phyloP scores from a whole-genome alignment of 2,113 vertebrate species.

The Saimiri boliviensis region DNA sequence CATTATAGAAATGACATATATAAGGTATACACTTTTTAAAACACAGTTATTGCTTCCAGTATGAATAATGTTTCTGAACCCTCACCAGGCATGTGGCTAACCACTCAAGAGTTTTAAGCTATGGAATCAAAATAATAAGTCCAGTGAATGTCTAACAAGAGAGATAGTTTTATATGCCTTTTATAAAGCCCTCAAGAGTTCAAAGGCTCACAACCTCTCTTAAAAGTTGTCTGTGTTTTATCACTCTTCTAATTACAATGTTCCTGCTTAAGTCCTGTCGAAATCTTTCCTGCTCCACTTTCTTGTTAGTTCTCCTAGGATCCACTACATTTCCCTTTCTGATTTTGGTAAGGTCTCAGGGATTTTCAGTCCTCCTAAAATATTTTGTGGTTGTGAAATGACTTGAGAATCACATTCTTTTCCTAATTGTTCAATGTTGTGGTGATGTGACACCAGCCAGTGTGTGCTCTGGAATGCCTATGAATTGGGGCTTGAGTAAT shows the following conservation, averaged over 20 bases:
- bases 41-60: slow-evolving; percentile 2
- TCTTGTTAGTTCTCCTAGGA: not conserved
- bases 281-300: slow-evolving; percentile 15
- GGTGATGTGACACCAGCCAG: not conserved
- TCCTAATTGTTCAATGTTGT: not conserved
- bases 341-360: not conserved
- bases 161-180: slow-evolving; percentile 34
- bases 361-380: not conserved
- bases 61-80: slow-evolving; percentile 27
- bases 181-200: slow-evolving; percentile 43
- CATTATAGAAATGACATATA: not conserved
- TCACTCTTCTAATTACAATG: slow-evolving; percentile 34
- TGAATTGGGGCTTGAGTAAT: not conserved
- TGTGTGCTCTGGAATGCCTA: not conserved
- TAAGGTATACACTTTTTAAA: not conserved
- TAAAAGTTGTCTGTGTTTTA: slow-evolving; percentile 44
- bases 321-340: not conserved
- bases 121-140: slow-evolving; percentile 21
- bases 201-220: slow-evolving; percentile 3
- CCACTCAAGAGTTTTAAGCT: slow-evolving; percentile 15
- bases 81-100: not conserved
- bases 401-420: not conserved
- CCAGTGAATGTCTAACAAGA: not conserved
- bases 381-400: not conserved
- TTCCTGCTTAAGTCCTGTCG: not conserved